These are phyloP conservation scores for Myopa tessellatipennis DNA, from an alignment of 2,888 invertebrate genomes.

Conservation along the genomic window DNA sequence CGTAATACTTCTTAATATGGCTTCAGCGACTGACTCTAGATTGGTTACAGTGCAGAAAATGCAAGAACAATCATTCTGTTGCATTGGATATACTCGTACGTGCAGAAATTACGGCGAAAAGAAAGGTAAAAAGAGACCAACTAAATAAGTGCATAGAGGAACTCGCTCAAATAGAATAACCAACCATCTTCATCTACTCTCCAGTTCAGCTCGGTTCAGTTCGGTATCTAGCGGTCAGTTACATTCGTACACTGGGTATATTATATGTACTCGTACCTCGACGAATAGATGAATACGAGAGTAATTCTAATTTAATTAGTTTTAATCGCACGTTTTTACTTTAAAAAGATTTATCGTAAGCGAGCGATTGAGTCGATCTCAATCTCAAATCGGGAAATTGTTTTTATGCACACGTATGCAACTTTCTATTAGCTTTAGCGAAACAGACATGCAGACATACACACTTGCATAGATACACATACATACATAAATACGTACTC, in stretches of 20 bases:
- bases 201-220: background rate
- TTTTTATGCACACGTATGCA: background rate
- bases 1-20: conserved; percentile 21
- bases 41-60: conserved; percentile 8
- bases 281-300: background rate
- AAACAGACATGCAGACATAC: too few species aligned
- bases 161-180: background rate
- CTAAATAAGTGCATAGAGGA: background rate
- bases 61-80: background rate
- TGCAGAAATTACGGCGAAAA: background rate
- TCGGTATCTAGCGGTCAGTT: background rate
- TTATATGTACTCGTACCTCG: too few species aligned
- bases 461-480: too few species aligned
- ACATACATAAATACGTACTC: too few species aligned
- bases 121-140: background rate
- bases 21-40: conserved; percentile 18
- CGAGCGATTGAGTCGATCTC: background rate
- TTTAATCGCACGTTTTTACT: conserved; percentile 5
- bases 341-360: conserved; percentile 1
- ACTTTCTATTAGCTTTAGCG: too few species aligned
- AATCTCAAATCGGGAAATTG: background rate
- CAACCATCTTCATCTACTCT: background rate
- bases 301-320: conserved; percentile 3
- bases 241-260: background rate
- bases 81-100: background rate